A percentile compares a stretch with the other conserved stretches of the same genome.
These are phyloP conservation scores for Acanthosepion lycidas DNA, from an alignment of 2,888 invertebrate species.

Conservation along the genomic window DNA sequence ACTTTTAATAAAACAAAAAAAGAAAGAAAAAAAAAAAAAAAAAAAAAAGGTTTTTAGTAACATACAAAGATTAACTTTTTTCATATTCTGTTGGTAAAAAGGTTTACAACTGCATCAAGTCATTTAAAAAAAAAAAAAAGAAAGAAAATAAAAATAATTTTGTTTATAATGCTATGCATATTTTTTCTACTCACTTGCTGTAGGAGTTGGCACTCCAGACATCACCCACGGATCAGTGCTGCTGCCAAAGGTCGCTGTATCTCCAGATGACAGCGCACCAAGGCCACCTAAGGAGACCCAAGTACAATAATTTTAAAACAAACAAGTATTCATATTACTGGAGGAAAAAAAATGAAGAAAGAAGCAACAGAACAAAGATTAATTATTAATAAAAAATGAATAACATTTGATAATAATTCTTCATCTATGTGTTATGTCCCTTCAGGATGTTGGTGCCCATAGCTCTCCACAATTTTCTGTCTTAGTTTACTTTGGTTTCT, in stretches of 20 bases:
- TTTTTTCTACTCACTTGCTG: constrained; percentile 49
- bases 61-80: background rate
- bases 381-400: too few species aligned
- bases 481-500: too few species aligned
- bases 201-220: constrained; percentile 52
- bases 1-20: background rate
- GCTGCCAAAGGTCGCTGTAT: constrained; percentile 53
- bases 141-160: too few species aligned
- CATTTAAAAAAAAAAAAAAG: background rate
- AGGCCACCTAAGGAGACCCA: constrained; percentile 51
- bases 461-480: too few species aligned
- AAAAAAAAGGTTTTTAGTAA: background rate
- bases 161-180: background rate
- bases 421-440: too few species aligned
- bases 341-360: background rate
- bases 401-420: too few species aligned
- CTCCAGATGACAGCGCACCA: constrained; percentile 52
- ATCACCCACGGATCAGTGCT: constrained; percentile 56
- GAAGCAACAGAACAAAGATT: background rate
- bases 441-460: too few species aligned
- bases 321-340: too few species aligned
- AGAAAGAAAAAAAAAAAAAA: background rate
- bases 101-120: background rate
- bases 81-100: background rate
- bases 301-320: background rate